Evolutionary conservation across 2,113 vertebrate genomes (phyloP).

Genomic region (Meles meles): DNA sequence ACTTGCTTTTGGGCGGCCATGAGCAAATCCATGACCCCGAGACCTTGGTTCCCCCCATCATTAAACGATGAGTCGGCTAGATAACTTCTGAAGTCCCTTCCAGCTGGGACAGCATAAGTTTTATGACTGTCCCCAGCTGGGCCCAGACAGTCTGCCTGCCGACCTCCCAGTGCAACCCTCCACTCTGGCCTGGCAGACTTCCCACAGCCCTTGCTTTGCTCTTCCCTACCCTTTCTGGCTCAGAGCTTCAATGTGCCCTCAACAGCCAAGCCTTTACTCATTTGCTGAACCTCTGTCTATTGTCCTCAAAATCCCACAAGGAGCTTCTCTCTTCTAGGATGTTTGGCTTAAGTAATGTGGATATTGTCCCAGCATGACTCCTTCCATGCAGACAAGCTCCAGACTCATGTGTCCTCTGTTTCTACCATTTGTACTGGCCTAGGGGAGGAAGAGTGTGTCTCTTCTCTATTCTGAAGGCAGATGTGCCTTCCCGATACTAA

Average conservation of each 20-base stretch:
- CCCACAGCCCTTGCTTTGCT: background rate
- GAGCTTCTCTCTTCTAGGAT: background rate
- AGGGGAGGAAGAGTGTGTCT: background rate
- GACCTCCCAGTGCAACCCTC: background rate
- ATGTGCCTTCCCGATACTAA: background rate
- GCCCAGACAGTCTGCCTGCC: slow-evolving; percentile 62
- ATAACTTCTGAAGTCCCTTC: slow-evolving; percentile 6
- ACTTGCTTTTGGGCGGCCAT: background rate
- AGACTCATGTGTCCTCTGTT: background rate
- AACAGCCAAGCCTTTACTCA: background rate
- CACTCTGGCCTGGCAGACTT: slow-evolving; percentile 8
- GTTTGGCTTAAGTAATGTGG: background rate
- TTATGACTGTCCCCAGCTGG: slow-evolving; percentile 61
- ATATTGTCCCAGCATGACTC: background rate
- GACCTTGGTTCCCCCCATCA: slow-evolving; percentile 28
- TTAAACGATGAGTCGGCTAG: background rate
- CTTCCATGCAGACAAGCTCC: background rate
- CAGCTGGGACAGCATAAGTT: slow-evolving; percentile 32
- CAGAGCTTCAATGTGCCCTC: background rate
- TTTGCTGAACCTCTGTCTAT: background rate
- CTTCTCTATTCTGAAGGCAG: background rate
- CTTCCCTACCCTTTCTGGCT: background rate
- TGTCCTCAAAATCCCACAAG: background rate
- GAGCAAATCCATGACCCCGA: background rate
- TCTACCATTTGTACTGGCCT: background rate